These are phyloP conservation scores for Automeris io DNA, from an alignment of 2,888 invertebrate species.

Conservation along the genomic window DNA sequence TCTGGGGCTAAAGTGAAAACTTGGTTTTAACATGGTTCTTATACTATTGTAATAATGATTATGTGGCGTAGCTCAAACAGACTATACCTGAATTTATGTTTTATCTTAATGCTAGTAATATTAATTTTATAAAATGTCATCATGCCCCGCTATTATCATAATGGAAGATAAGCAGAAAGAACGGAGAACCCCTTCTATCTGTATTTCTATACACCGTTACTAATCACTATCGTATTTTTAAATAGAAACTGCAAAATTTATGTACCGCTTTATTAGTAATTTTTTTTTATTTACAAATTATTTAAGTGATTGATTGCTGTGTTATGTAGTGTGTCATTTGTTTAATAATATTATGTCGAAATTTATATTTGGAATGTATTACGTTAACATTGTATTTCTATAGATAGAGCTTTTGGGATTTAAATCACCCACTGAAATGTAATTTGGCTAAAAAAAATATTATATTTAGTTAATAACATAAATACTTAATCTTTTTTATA, in stretches of 20 bases:
- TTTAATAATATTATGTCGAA: constrained; percentile 19
- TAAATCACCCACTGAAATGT: not conserved
- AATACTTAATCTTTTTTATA: not conserved
- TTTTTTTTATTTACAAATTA: constrained; percentile 7
- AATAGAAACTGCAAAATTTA: not conserved
- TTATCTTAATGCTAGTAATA: constrained; percentile 1
- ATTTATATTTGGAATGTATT: not conserved
- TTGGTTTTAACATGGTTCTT: no score
- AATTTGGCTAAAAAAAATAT: not conserved
- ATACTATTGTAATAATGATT: no score
- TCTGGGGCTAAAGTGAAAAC: no score
- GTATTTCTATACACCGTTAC: no score
- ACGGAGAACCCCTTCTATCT: no score
- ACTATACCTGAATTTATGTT: no score
- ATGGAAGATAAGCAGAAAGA: no score
- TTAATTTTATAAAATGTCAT: not conserved
- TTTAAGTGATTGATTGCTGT: constrained; percentile 55
- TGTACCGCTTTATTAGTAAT: not conserved
- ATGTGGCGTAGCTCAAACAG: no score
- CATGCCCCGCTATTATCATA: no score
- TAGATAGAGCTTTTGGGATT: not conserved
- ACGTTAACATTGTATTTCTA: not conserved
- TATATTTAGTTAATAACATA: not conserved
- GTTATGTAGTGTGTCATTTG: constrained; percentile 42
- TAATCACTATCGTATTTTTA: no score